These are phyloP conservation scores for Sclerodermus sp. DNA, from an alignment of 2,888 invertebrate species.

Conservation along the genomic window DNA sequence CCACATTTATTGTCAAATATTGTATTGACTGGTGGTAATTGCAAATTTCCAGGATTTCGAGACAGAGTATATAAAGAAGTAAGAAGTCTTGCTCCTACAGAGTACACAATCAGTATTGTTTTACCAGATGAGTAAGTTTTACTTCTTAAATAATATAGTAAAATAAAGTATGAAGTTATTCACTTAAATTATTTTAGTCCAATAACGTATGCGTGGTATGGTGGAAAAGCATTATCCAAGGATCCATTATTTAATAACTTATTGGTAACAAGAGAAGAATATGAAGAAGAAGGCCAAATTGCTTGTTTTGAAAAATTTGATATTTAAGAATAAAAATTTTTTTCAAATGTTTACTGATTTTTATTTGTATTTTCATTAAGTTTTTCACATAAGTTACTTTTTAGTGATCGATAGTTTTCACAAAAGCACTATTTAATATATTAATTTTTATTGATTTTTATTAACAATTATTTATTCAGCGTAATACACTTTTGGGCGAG, in stretches of 20 bases:
- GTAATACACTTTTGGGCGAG: too few relatives aligned
- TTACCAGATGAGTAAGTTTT: conserved; percentile 67
- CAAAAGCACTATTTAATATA: too few relatives aligned
- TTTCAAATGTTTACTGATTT: too few relatives aligned
- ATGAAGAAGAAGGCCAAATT: conserved; percentile 80
- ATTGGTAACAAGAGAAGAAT: conserved; percentile 80
- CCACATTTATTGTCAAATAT: conserved; percentile 82
- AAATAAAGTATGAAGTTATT: not conserved
- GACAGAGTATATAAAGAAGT: conserved; percentile 79
- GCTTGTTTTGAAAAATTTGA: conserved; percentile 64
- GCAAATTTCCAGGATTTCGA: conserved; percentile 80
- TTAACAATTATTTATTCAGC: too few relatives aligned
- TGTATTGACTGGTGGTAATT: conserved; percentile 79
- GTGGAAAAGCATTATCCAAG: conserved; percentile 75
- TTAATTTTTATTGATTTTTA: too few relatives aligned
- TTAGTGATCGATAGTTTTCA: too few relatives aligned
- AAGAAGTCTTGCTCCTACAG: conserved; percentile 74
- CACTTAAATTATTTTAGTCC: conserved; percentile 69
- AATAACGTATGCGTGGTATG: conserved; percentile 84
- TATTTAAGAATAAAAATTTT: too few relatives aligned
- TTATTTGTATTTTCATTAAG: too few relatives aligned
- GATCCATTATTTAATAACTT: conserved; percentile 73
- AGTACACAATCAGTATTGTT: conserved; percentile 75
- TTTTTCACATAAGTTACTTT: too few relatives aligned
- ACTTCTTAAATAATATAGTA: conserved; percentile 2